A percentile compares a stretch with the other conserved stretches of the same genome.
phyloP scores from a whole-genome alignment of 2,888 invertebrate species.

The Alentia gelatinosa region DNA sequence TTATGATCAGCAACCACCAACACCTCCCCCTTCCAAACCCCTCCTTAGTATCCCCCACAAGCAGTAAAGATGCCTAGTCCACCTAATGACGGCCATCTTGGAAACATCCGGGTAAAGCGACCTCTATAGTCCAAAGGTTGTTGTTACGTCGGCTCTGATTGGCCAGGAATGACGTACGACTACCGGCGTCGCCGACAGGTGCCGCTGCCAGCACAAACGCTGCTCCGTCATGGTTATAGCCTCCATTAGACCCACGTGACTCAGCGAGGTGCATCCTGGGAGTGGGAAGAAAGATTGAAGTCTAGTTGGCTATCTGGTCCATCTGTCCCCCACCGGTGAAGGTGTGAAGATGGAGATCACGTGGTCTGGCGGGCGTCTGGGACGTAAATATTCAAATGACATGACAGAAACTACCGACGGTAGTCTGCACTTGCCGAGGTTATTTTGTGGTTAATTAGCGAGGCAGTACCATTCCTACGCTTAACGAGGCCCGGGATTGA shows the following conservation, averaged over 20 bases:
- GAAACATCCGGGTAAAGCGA: background rate
- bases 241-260: slow-evolving; percentile 9
- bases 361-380: background rate
- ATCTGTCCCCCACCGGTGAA: background rate
- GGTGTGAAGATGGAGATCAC: background rate
- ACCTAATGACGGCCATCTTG: background rate
- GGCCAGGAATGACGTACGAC: background rate
- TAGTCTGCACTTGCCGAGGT: background rate
- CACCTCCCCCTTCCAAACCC: background rate
- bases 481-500: background rate
- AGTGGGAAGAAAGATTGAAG: background rate
- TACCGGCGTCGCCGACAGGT: slow-evolving; percentile 11
- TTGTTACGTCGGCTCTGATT: slow-evolving; percentile 15
- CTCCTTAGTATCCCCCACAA: background rate
- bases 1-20: background rate
- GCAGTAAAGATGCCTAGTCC: background rate
- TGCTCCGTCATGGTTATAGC: background rate
- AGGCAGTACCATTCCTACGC: background rate
- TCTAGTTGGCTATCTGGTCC: background rate
- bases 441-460: background rate
- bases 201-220: background rate
- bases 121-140: background rate
- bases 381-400: background rate
- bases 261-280: background rate
- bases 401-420: background rate